Conservation (phyloP, 2,888 invertebrate species). For the Luperina nickerlii region DNA sequence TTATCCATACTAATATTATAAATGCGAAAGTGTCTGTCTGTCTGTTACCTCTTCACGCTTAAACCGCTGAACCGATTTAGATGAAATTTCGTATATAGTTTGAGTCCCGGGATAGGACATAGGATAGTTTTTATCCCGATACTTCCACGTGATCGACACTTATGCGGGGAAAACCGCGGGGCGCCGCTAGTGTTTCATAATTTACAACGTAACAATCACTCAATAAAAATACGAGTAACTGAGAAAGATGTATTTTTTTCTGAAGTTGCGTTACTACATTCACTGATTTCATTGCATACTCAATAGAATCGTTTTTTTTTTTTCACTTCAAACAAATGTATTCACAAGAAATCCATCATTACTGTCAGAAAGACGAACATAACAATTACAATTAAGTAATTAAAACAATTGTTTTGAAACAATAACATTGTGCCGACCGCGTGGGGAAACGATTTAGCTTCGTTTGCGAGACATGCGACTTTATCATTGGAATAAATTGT, state of each 20-base stretch:
- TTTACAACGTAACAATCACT: background rate
- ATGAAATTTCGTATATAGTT: too few species aligned
- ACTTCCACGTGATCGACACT: too few species aligned
- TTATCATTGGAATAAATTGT: constrained; percentile 42
- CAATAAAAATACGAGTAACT: background rate
- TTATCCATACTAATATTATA: too few species aligned
- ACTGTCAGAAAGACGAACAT: background rate
- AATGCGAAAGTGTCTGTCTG: too few species aligned
- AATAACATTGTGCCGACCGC: constrained; percentile 27
- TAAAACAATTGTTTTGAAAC: constrained; percentile 34
- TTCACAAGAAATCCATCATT: constrained; percentile 18
- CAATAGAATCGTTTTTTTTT: background rate
- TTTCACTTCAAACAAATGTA: background rate
- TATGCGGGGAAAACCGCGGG: too few species aligned
- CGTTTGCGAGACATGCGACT: constrained; percentile 42
- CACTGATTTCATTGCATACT: background rate
- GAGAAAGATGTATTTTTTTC: background rate
- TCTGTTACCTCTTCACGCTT: too few species aligned
- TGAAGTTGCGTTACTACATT: background rate
- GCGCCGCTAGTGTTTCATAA: background rate
- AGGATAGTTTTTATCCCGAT: too few species aligned
- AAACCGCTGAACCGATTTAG: too few species aligned
- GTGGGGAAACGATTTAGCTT: constrained; percentile 42
- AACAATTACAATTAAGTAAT: constrained; percentile 24
- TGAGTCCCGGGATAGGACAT: too few species aligned